phyloP scores from a whole-genome alignment of 1,140 invertebrate genomes.

The Yoshiicerus persimilis region DNA sequence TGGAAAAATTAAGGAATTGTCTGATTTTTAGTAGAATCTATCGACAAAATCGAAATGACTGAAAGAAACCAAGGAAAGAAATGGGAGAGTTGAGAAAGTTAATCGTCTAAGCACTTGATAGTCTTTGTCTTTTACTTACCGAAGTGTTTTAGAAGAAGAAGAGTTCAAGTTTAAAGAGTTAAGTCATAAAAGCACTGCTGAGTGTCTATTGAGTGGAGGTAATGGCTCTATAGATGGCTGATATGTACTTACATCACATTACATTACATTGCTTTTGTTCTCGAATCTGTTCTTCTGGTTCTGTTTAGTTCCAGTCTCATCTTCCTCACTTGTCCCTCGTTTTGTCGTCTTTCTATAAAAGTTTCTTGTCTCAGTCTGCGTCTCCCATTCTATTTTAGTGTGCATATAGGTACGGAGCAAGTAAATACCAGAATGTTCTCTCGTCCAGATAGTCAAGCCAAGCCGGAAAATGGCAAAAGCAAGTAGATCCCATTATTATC shows the following conservation, averaged over 20 bases:
- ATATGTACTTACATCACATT: conserved; percentile 16
- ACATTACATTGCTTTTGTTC: not conserved
- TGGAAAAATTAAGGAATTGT: too few species aligned
- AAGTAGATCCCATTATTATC: conserved; percentile 10
- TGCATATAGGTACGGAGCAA: not conserved
- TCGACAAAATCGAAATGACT: not conserved
- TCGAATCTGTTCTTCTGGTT: not conserved
- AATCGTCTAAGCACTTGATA: not conserved
- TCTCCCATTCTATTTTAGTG: not conserved
- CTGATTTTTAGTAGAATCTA: not conserved
- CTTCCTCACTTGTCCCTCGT: not conserved
- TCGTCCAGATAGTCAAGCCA: not conserved
- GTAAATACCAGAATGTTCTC: not conserved
- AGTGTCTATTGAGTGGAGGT: conserved; percentile 37
- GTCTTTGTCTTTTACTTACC: not conserved
- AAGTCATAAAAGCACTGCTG: conserved; percentile 28
- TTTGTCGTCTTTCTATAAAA: not conserved
- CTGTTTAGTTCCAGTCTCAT: not conserved
- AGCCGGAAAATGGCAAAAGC: not conserved
- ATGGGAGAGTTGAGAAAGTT: not conserved
- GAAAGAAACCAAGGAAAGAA: not conserved
- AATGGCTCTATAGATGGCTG: conserved; percentile 27
- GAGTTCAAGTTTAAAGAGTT: conserved; percentile 11
- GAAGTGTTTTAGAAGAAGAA: not conserved
- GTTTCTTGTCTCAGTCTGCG: not conserved